A percentile compares a stretch with the other conserved stretches of the same genome.
These are phyloP conservation scores for Euura saliciscinereae DNA, from an alignment of 1,140 invertebrate genomes.

Conservation along the genomic window DNA sequence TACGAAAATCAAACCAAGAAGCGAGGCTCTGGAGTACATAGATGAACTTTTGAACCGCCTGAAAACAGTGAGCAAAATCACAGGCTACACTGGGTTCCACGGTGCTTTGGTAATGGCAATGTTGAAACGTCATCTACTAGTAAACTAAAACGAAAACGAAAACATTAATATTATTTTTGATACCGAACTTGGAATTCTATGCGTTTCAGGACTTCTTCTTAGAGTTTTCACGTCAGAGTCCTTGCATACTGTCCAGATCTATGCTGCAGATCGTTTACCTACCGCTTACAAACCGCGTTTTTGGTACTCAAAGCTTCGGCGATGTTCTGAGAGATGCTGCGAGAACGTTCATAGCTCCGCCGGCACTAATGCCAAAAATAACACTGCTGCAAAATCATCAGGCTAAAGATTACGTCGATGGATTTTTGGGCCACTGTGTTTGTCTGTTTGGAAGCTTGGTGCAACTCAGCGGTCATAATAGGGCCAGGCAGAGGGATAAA, in stretches of 20 bases:
- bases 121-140: slow-evolving; percentile 9
- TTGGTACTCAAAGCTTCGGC: slow-evolving; percentile 66
- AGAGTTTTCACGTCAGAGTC: slow-evolving; percentile 83
- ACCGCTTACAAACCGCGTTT: slow-evolving; percentile 59
- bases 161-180: neutral
- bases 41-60: slow-evolving; percentile 81
- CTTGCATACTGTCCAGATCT: slow-evolving; percentile 93
- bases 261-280: slow-evolving; percentile 86
- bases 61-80: slow-evolving; percentile 83
- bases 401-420: slow-evolving; percentile 86
- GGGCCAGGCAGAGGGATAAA: slow-evolving; percentile 93
- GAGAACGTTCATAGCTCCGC: slow-evolving; percentile 86
- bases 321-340: slow-evolving; percentile 88
- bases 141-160: neutral
- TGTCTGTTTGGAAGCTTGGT: slow-evolving; percentile 85
- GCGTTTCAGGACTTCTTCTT: slow-evolving; percentile 87
- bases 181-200: too few relatives aligned
- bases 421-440: slow-evolving; percentile 87
- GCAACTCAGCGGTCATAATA: slow-evolving; percentile 93
- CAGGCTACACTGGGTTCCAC: slow-evolving; percentile 79
- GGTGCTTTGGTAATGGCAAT: slow-evolving; percentile 73
- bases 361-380: slow-evolving; percentile 76
- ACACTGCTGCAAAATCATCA: slow-evolving; percentile 68
- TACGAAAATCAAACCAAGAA: slow-evolving; percentile 87
- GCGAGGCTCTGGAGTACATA: slow-evolving; percentile 85